Evolutionary conservation across 2,797 vertebrate genomes (phyloP).

Genomic region (Champsocephalus esox): DNA sequence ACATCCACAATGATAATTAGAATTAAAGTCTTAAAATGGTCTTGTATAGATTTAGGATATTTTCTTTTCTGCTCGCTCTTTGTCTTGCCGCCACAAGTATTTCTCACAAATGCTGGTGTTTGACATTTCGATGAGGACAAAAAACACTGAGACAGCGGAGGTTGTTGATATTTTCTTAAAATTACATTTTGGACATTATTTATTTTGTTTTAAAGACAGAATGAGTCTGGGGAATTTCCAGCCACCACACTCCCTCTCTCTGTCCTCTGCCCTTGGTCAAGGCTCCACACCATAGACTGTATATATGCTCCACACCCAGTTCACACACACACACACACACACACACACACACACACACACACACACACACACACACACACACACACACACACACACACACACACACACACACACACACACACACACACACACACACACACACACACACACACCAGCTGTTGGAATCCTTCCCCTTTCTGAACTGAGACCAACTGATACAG

Average conservation of each 20-base stretch:
- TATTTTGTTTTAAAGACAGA: constrained; percentile 58
- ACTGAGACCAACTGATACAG: constrained; percentile 88
- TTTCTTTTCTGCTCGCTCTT: constrained; percentile 1
- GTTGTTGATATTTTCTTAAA: not conserved
- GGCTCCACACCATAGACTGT: constrained; percentile 63
- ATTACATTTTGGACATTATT: constrained; percentile 18
- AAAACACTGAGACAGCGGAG: not conserved
- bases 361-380: constrained; percentile 11
- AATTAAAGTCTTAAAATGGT: not conserved
- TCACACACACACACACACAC: constrained; percentile 12
- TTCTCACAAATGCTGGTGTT: not conserved
- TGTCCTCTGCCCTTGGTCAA: constrained; percentile 77
- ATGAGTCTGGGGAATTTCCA: constrained; percentile 64
- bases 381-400: constrained; percentile 19
- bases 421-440: constrained; percentile 47
- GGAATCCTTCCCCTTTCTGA: constrained; percentile 87
- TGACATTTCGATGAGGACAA: not conserved
- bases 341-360: not conserved
- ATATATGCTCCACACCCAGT: constrained; percentile 68
- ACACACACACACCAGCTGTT: constrained; percentile 79
- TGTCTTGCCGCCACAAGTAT: constrained; percentile 1
- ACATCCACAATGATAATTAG: not conserved
- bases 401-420: constrained; percentile 32
- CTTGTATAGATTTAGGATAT: not conserved
- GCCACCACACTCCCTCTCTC: constrained; percentile 38